phyloP scores from a whole-genome alignment of 2,888 invertebrate genomes.

The Phasia obesa region DNA sequence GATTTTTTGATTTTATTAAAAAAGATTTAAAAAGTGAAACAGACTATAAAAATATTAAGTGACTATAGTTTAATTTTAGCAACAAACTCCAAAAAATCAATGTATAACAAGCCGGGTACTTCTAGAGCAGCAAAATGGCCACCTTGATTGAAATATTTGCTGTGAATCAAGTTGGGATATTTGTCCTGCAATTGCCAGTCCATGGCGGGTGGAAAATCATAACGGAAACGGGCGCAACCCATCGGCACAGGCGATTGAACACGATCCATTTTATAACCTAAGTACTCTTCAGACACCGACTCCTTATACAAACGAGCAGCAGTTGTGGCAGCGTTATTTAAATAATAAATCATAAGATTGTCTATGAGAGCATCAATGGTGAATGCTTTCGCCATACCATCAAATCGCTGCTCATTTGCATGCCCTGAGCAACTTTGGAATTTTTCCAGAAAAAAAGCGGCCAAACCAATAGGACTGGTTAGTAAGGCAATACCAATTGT shows the following conservation, averaged over 20 bases:
- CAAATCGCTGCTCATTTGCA: slow-evolving; percentile 82
- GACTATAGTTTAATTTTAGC: slow-evolving; percentile 75
- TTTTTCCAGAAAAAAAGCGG: slow-evolving; percentile 95
- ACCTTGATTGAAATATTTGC: slow-evolving; percentile 86
- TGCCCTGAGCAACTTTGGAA: slow-evolving; percentile 90
- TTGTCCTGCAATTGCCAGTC: slow-evolving; percentile 85
- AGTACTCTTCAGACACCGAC: slow-evolving; percentile 76
- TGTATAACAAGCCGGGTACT: slow-evolving; percentile 87
- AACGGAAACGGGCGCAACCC: slow-evolving; percentile 88
- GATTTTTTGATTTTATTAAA: too few relatives aligned
- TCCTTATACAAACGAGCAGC: slow-evolving; percentile 89
- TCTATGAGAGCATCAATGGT: slow-evolving; percentile 85
- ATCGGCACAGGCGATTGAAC: slow-evolving; percentile 87
- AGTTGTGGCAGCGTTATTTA: slow-evolving; percentile 87
- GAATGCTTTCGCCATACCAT: slow-evolving; percentile 82
- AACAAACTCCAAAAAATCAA: slow-evolving; percentile 87
- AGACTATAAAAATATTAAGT: too few relatives aligned
- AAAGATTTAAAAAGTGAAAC: too few relatives aligned
- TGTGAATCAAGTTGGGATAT: slow-evolving; percentile 87
- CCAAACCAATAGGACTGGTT: slow-evolving; percentile 88
- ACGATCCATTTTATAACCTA: slow-evolving; percentile 79
- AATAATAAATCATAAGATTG: slow-evolving; percentile 92
- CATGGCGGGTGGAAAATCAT: slow-evolving; percentile 86
- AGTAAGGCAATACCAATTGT: slow-evolving; percentile 86
- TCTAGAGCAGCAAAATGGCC: slow-evolving; percentile 95